Evolutionary conservation across 2,888 invertebrate species (phyloP).

Genomic region (Operophtera brumata): DNA sequence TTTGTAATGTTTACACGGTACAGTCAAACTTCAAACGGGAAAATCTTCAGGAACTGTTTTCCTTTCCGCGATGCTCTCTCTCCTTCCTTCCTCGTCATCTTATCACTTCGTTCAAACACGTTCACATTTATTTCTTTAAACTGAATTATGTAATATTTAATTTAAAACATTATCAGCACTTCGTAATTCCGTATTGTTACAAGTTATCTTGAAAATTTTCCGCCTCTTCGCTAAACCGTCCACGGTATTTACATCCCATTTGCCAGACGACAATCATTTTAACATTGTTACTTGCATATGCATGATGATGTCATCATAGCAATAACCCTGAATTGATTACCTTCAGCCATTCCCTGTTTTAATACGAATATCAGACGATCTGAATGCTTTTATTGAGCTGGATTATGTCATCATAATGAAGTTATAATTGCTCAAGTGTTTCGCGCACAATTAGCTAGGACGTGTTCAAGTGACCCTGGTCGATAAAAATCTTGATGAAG

Average conservation of each 20-base stretch:
- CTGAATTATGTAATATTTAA: not conserved
- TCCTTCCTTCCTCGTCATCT: no score
- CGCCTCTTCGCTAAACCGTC: constrained; percentile 41
- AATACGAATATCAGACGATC: constrained; percentile 47
- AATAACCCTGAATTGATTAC: constrained; percentile 59
- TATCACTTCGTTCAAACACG: no score
- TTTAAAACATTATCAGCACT: not conserved
- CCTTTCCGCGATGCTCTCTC: not conserved
- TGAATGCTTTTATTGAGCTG: constrained; percentile 45
- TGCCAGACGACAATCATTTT: constrained; percentile 55
- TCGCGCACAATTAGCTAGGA: constrained; percentile 33
- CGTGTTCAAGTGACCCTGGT: constrained; percentile 15
- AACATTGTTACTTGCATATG: constrained; percentile 56
- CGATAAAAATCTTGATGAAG: constrained; percentile 23
- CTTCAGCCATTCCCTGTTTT: constrained; percentile 48
- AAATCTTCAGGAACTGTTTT: not conserved
- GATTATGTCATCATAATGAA: constrained; percentile 45
- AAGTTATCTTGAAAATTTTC: constrained; percentile 8
- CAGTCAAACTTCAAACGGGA: constrained; percentile 36
- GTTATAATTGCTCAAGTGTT: constrained; percentile 39
- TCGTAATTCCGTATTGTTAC: not conserved
- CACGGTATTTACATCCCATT: constrained; percentile 52
- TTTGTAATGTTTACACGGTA: constrained; percentile 55
- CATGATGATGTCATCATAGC: constrained; percentile 54
- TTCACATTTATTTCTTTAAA: no score